Conservation (phyloP, 1,140 invertebrate genomes). For the Scaptomyza montana region DNA sequence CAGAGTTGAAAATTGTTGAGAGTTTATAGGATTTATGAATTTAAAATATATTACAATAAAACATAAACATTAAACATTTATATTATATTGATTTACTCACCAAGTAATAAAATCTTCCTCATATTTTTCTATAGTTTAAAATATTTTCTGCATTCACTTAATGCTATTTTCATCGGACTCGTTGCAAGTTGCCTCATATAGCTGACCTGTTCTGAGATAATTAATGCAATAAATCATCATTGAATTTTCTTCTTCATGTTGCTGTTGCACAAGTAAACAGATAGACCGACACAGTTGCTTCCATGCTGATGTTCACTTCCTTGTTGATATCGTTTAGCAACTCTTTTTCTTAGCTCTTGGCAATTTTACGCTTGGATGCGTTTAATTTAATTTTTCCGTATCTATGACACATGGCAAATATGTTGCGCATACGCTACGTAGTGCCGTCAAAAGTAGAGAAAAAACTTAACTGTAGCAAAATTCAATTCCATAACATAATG, state of each 20-base stretch:
- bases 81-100: too few species aligned
- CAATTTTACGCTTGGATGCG: constrained; percentile 68
- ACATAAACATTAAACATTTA: too few species aligned
- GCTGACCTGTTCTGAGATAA: neutral
- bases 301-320: constrained; percentile 1
- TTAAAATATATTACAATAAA: neutral
- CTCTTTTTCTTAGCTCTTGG: constrained; percentile 34
- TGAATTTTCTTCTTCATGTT: neutral
- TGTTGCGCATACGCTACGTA: constrained; percentile 63
- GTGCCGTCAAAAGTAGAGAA: constrained; percentile 26
- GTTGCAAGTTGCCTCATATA: neutral
- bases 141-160: neutral
- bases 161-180: neutral
- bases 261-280: neutral
- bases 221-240: constrained; percentile 4
- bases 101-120: neutral
- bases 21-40: neutral
- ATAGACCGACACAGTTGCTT: constrained; percentile 24
- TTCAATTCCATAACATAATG: constrained; percentile 76
- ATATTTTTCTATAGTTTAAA: neutral
- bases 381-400: constrained; percentile 69
- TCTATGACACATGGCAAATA: constrained; percentile 69
- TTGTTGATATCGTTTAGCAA: constrained; percentile 25
- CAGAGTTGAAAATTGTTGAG: too few species aligned
- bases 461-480: constrained; percentile 42